A percentile compares a stretch with the other conserved stretches of the same genome.
These are phyloP conservation scores for Andrena haemorrhoa DNA, from an alignment of 2,888 invertebrate species.

Conservation along the genomic window DNA sequence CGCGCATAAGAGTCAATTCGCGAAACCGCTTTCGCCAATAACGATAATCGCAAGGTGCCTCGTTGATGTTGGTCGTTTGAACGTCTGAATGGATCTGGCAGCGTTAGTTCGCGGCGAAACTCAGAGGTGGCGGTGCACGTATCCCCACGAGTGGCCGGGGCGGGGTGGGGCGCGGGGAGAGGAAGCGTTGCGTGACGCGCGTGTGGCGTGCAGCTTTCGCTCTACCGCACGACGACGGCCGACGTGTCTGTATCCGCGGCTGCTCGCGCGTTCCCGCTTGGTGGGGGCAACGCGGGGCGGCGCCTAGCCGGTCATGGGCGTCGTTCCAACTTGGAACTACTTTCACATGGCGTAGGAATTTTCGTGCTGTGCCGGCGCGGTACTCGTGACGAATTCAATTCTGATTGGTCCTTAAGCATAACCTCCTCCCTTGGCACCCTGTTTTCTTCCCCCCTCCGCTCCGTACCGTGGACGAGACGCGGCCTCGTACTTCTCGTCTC, in stretches of 20 bases:
- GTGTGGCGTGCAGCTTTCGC: slow-evolving; percentile 67
- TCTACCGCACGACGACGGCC: slow-evolving; percentile 61
- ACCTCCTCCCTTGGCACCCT: slow-evolving; percentile 82
- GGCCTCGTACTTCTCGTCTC: slow-evolving; percentile 61
- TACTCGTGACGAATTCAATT: slow-evolving; percentile 87
- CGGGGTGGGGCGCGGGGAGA: slow-evolving; percentile 32
- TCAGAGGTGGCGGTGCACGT: slow-evolving; percentile 85
- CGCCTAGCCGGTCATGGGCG: slow-evolving; percentile 80
- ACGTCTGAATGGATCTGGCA: slow-evolving; percentile 86
- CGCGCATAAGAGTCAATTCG: slow-evolving; percentile 36
- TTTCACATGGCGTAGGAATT: slow-evolving; percentile 82
- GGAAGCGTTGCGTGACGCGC: slow-evolving; percentile 69
- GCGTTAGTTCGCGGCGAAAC: slow-evolving; percentile 83
- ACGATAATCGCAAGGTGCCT: slow-evolving; percentile 74
- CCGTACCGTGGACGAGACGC: slow-evolving; percentile 46
- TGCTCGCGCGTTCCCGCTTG: slow-evolving; percentile 62
- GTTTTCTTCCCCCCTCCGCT: slow-evolving; percentile 72
- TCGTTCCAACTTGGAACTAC: slow-evolving; percentile 81
- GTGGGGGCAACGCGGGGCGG: slow-evolving; percentile 80
- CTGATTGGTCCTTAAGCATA: slow-evolving; percentile 87
- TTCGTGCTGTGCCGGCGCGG: slow-evolving; percentile 78
- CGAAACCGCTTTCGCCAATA: slow-evolving; percentile 66
- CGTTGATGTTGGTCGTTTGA: slow-evolving; percentile 86
- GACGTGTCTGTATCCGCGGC: slow-evolving; percentile 63
- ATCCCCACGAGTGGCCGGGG: slow-evolving; percentile 48